Percentiles rank a stretch among this genome's conserved stretches.
Conservation (phyloP, 2,113 vertebrate genomes). For the Cariama cristata region DNA sequence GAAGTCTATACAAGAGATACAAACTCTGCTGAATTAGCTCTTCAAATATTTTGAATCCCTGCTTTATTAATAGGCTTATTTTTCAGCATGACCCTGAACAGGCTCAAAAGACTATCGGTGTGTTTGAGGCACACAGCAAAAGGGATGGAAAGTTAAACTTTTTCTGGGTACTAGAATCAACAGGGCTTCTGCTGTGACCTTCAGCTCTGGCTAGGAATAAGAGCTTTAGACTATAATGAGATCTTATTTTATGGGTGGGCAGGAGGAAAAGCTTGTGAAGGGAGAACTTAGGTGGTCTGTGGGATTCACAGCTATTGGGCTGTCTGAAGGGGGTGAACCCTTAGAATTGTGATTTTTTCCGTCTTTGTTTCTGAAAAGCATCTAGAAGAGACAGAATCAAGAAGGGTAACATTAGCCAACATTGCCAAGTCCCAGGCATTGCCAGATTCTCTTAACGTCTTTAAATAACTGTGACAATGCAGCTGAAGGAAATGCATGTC, state of each 20-base stretch:
- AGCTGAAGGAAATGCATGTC: not conserved
- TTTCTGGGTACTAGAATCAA: not conserved
- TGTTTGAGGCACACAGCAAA: not conserved
- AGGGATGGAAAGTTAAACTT: not conserved
- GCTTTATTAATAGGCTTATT: not conserved
- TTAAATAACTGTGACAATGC: not conserved
- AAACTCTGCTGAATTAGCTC: constrained; percentile 42
- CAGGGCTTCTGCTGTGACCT: not conserved
- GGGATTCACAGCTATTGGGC: not conserved
- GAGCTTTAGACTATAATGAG: not conserved
- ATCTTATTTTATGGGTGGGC: not conserved
- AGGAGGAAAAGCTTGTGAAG: not conserved
- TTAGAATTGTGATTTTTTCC: not conserved
- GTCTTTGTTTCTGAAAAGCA: not conserved
- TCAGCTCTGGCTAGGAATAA: not conserved
- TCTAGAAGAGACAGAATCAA: not conserved
- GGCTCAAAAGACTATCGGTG: not conserved
- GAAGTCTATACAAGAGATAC: not conserved
- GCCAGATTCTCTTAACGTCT: not conserved
- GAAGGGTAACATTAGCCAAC: accelerated
- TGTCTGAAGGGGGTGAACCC: not conserved
- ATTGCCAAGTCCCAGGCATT: not conserved
- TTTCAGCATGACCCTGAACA: not conserved
- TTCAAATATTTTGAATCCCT: not conserved
- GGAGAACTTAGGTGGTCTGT: not conserved